Base-by-base conservation (phyloP, 2,113 vertebrate genomes). In the Lipophrys pholis region DNA sequence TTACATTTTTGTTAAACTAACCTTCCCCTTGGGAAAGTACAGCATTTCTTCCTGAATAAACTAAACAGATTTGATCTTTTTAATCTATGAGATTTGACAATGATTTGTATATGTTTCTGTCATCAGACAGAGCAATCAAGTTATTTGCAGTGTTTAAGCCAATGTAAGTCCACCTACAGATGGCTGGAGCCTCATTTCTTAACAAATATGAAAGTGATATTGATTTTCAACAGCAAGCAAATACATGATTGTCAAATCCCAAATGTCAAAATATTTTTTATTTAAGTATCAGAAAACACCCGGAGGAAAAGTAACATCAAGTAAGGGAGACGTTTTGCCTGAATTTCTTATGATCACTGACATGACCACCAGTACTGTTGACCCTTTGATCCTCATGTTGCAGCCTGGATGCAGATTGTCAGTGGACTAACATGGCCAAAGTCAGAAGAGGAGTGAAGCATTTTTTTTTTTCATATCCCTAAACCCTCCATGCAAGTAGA, bases 311-410 rank as follows among this genome's bases (percentile, higher is more conserved):
- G 16, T 8, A 64, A 61, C 35, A 61, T 67, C 43, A 35, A 52
- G 35, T 70, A 48, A 52, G 35, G 15, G 40, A 60, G 7, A 45
- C 5, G 41, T 46, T 69, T 64, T 62, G 42, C 38, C 38, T 54
- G 66, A 36, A 66, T 76, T 54, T 69, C 17, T 35, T 36, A 69
- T 30, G 42, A 53, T 54, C 36, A 35, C 8, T 56, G 21, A 66
- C 30, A 61, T 15, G 6, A 73, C 15, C 65, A 57, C 6, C 35
- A 52, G 43, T 4, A 4, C 55, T 40, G 9, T 69, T 73, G 54
- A 76, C 71, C 72, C 17, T 56, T 65, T 42, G 49, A 73, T 53
- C 63, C 35, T 50, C 35, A 43, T 68, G 49, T 17, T 50, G 36
- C 12, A 39, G 49, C 39, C 16, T 65, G 51, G 35, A 46, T 16